phyloP scores from a whole-genome alignment of 2,113 vertebrate genomes.

The Eulemur rufifrons region DNA sequence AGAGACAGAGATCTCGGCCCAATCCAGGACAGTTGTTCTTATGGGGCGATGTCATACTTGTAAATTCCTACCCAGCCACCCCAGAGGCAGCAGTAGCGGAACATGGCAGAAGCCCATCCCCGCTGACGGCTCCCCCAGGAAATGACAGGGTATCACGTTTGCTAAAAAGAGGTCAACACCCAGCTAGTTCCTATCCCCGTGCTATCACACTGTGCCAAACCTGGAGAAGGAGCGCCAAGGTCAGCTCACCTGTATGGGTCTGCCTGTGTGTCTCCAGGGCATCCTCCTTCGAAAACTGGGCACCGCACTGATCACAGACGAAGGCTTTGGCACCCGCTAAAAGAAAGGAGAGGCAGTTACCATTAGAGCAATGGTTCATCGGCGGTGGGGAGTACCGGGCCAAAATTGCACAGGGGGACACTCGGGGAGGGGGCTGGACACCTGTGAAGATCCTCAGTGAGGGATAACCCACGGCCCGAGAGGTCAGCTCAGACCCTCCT shows the following conservation, averaged over 20 bases:
- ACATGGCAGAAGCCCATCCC: neutral
- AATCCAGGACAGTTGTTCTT: neutral
- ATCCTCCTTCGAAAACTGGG: conserved; percentile 98
- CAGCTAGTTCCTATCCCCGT: fast-evolving
- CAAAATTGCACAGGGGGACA: neutral
- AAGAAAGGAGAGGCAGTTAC: conserved; percentile 61
- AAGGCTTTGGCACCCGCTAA: conserved; percentile 97
- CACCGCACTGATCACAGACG: conserved; percentile 97
- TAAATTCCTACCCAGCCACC: neutral
- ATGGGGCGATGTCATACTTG: neutral
- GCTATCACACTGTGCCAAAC: fast-evolving
- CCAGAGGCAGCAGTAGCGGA: neutral
- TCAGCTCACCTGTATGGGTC: conserved; percentile 93
- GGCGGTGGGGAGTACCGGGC: fast-evolving
- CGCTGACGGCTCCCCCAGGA: neutral
- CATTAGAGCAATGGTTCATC: neutral
- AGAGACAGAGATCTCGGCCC: neutral
- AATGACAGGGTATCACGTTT: fast-evolving
- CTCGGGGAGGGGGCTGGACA: neutral
- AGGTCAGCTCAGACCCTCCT: neutral
- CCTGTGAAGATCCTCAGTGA: neutral
- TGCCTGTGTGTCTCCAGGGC: conserved; percentile 96
- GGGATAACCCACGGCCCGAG: neutral
- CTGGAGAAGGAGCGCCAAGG: neutral
- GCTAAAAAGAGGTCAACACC: neutral